phyloP scores from a whole-genome alignment of 1,140 invertebrate species.

The Phthorimaea operculella region DNA sequence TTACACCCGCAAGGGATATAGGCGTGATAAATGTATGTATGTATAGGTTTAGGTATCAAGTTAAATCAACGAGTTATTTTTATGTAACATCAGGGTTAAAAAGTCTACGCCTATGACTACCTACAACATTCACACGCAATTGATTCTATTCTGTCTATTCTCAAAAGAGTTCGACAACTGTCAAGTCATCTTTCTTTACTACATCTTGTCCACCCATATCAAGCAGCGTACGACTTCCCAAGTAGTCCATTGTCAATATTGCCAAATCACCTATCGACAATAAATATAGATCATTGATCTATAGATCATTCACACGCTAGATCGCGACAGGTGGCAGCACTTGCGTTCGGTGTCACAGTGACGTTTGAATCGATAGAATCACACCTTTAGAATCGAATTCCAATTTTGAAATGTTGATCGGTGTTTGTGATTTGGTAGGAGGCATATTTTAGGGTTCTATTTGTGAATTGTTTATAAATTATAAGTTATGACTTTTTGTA shows the following conservation, averaged over 20 bases:
- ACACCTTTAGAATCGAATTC: constrained; percentile 36
- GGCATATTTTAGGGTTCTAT: background rate
- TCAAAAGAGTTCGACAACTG: background rate
- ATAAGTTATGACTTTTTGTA: too few species aligned
- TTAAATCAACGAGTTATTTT: too few species aligned
- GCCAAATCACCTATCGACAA: constrained; percentile 57
- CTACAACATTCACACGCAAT: background rate
- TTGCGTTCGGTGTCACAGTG: constrained; percentile 22
- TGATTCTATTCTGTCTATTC: background rate
- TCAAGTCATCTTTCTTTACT: constrained; percentile 1
- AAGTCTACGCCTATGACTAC: too few species aligned
- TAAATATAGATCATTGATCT: constrained; percentile 31
- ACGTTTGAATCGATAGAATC: constrained; percentile 39
- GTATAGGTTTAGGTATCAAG: too few species aligned
- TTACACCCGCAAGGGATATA: too few species aligned
- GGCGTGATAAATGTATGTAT: too few species aligned
- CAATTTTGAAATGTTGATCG: constrained; percentile 18
- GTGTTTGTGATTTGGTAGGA: background rate
- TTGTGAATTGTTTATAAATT: background rate
- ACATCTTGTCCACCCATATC: constrained; percentile 27
- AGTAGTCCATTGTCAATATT: constrained; percentile 39
- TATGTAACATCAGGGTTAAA: too few species aligned
- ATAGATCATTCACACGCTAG: constrained; percentile 34
- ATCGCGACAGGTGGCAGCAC: constrained; percentile 50
- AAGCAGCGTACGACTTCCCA: constrained; percentile 30